Base-by-base conservation (phyloP, 2,888 invertebrate species). In the Octodonta nipae region DNA sequence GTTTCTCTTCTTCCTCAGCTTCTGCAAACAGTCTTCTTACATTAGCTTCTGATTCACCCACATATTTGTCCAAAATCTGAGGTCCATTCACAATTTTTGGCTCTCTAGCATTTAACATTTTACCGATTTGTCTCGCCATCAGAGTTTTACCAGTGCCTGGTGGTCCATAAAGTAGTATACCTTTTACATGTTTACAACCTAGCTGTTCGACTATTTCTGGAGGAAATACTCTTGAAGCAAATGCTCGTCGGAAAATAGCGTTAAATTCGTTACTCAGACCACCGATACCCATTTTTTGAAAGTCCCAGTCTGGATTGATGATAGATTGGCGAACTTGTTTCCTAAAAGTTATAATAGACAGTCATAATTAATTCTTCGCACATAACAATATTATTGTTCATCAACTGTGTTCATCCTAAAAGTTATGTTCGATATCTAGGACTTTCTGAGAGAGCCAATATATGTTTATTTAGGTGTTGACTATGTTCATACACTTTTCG, bases 51-150 rank as follows among this genome's bases (percentile, higher is more conserved):
- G 95, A 95, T 66, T 99, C 98, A 36, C 98, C 98, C 5, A 99
- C 98, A 61, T 95, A 99, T 61, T 98, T 99, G 65, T 99, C 96
- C 53, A 99, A 69, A 56, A 98, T 92, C 63, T 98, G 95, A 1
- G 98, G 98, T 2, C 98, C 98, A 57, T 98, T 99, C 1, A 99
- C 93, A 56, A 98, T 98, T 68, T 99, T 98, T 0, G 98, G 98
- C 55, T 98, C 96, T 15, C 95, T 74, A 0, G 98, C 89, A 63
- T 99, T 98, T 50, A 99, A 66, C 98, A 99, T 99, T 42, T 87
- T 87, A 3, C 96, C 92, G 51, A 98, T 98, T 68, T 98, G 96
- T 8, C 98, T 76, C 1, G 98, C 98, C 92, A 99, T 96, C 48
- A 99, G 65, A 0, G 98, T 99, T 67, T 99, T 99, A 50, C 98